Base-by-base conservation (phyloP, 2,888 invertebrate species). In the Gerris lacustris region DNA sequence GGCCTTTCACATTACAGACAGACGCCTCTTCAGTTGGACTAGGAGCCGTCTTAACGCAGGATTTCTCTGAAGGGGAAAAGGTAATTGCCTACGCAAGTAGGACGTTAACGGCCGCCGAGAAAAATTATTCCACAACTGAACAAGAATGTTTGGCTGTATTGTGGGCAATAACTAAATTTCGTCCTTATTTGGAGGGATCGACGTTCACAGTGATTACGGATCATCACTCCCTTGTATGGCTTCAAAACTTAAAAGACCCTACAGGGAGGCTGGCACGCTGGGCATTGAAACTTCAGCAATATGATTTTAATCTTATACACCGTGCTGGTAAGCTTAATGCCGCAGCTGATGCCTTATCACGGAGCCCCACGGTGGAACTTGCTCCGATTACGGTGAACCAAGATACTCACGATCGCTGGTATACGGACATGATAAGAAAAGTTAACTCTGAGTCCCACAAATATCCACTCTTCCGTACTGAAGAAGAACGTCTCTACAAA, bases 21-120 rank as follows among this genome's bases (percentile, higher is more conserved):
- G 79, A 79, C 73, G 79, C 78, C n/a, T 74, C 75, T 6, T 69
- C 71, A 44, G 55, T 45, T 5, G 78, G 76, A 6, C 6, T 79
- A 6, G 78, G 77, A 2, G 77, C 76, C 0, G 76, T 76, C 0
- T 47, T 77, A 5, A 75, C 75, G 1, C 77, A 76, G 67, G 62
- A 62, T 5, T 63, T 66, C 45, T 75, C 74, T 7, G 75, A 70
- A 5, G 68, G 70, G 1, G 76, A 76, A 66, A 15, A 67, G 6
- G 74, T 74, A 0, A 73, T 68, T 7, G 6, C 68, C 9, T 68
- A 11, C 31, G 18, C 18, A 6, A 68, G 68, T 18, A 63, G 68
- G 9, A 18, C 7, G 11, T 44, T 68, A 15, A 45, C 31, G 7
- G 6, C 7, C 9, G 55, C 7, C 18, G 68, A 68, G 44, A 6